Evolutionary conservation across 2,113 vertebrate species (phyloP).

Genomic region (Spermophilus dauricus): DNA sequence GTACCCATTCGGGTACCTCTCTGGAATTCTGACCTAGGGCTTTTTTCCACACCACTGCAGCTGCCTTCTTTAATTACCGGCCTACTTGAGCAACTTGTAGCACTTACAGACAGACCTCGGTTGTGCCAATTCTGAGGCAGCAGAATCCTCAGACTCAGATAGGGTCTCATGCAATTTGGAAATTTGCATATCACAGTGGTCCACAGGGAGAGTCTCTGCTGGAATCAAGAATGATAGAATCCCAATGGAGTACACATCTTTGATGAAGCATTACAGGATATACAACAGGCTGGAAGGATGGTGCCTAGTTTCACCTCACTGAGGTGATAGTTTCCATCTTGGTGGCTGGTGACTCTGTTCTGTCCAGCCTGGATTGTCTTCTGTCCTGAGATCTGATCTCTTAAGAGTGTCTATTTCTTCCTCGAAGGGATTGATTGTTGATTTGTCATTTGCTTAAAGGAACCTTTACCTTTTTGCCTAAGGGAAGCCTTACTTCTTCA

Average conservation of each 20-base stretch:
- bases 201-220: neutral
- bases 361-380: neutral
- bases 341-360: neutral
- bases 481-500: neutral
- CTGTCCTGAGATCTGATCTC: neutral
- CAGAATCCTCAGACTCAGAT: neutral
- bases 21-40: neutral
- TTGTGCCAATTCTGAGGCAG: neutral
- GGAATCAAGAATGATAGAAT: neutral
- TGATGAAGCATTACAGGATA: neutral
- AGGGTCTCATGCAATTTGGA: neutral
- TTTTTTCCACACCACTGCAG: neutral
- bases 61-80: conserved; percentile 13
- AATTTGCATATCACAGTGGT: neutral
- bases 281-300: fast-evolving
- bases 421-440: neutral
- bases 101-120: conserved; percentile 25
- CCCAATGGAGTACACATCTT: neutral
- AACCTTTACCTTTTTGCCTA: neutral
- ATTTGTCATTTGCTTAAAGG: neutral
- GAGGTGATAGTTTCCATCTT: neutral
- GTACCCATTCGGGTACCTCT: neutral
- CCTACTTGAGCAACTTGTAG: neutral
- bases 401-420: neutral
- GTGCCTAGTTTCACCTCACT: neutral